These are phyloP conservation scores for Sinocyclocheilus rhinocerous DNA, from an alignment of 2,113 vertebrate genomes.

Conservation along the genomic window DNA sequence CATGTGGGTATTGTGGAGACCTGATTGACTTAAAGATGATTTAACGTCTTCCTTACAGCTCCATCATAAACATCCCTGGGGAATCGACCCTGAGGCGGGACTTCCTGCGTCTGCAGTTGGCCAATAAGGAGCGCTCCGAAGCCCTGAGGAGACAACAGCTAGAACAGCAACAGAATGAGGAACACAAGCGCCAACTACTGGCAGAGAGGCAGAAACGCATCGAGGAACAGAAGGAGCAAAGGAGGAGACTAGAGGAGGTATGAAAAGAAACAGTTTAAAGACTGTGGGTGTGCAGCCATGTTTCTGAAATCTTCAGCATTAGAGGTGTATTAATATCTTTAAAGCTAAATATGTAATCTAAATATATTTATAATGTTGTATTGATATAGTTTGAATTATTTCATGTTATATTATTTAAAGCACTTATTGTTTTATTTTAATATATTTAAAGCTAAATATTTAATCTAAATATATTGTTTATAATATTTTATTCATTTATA, in stretches of 20 bases:
- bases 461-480: too few relatives aligned
- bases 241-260: conserved; percentile 95
- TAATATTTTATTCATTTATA: too few relatives aligned
- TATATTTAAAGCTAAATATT: too few relatives aligned
- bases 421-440: too few relatives aligned
- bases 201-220: conserved; percentile 97
- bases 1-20: background rate
- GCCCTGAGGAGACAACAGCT: conserved; percentile 94
- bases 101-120: conserved; percentile 94
- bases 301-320: background rate
- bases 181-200: conserved; percentile 96
- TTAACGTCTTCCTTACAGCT: conserved; percentile 72
- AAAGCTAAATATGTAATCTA: too few relatives aligned
- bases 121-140: conserved; percentile 96
- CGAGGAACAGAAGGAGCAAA: conserved; percentile 97
- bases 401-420: too few relatives aligned
- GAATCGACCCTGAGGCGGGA: conserved; percentile 94
- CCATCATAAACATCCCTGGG: conserved; percentile 94
- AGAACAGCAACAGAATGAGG: conserved; percentile 98
- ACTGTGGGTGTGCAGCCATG: background rate
- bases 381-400: too few relatives aligned
- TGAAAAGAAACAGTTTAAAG: background rate
- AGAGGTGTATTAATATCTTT: background rate
- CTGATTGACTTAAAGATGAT: background rate
- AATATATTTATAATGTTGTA: too few relatives aligned